These are phyloP conservation scores for Lethrus apterus DNA, from an alignment of 1,140 invertebrate species.

Conservation along the genomic window DNA sequence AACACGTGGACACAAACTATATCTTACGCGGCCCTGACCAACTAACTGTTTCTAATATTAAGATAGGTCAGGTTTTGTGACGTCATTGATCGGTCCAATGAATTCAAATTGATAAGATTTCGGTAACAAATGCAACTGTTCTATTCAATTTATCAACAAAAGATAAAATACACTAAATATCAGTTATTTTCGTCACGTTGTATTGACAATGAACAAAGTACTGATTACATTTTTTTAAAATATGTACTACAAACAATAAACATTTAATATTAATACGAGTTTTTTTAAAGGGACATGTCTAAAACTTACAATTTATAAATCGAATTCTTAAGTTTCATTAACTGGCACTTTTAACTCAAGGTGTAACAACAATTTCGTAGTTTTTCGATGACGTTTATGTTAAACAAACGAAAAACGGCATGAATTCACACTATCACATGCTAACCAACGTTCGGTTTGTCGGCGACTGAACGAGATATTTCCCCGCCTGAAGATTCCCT, in stretches of 20 bases:
- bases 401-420: too few relatives aligned
- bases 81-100: slow-evolving; percentile 23
- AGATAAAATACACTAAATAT: not conserved
- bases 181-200: not conserved
- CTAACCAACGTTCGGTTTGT: slow-evolving; percentile 44
- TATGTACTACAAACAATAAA: not conserved
- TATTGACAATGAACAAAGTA: not conserved
- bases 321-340: too few relatives aligned
- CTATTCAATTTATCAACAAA: not conserved
- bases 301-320: too few relatives aligned
- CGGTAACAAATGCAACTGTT: slow-evolving; percentile 1
- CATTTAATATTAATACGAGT: too few relatives aligned
- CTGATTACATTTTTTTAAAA: not conserved
- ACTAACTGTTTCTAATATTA: slow-evolving; percentile 37
- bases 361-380: too few relatives aligned
- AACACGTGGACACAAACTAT: slow-evolving; percentile 16
- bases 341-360: too few relatives aligned
- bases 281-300: too few relatives aligned
- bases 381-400: too few relatives aligned
- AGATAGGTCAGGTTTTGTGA: slow-evolving; percentile 32
- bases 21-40: slow-evolving; percentile 30
- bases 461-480: slow-evolving; percentile 31
- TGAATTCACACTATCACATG: too few relatives aligned
- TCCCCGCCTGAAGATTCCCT: slow-evolving; percentile 32
- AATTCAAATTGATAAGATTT: slow-evolving; percentile 16